Base-by-base conservation (phyloP, 2,797 vertebrate genomes). In the Sternotherus odoratus region DNA sequence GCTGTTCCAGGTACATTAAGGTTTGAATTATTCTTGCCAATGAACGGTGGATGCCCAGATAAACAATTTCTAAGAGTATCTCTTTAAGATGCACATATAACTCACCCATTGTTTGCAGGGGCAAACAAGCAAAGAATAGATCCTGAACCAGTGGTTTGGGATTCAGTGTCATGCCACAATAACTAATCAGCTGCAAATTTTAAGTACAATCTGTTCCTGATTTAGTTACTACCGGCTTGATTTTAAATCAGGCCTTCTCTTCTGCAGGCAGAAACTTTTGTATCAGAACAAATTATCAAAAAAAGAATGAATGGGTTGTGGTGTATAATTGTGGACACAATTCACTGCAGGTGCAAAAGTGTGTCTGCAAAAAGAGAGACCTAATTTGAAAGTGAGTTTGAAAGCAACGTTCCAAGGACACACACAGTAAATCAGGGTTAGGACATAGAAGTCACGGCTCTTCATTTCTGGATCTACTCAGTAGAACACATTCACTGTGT, bases 231-330 rank as follows among this genome's bases (percentile, higher is more conserved):
- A 69, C 12, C 26, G 24, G 43, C 72, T 90, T 91, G 95, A 91
- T 92, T 94, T 92, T 91, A 78, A 79, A 60, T 19, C 87, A 36
- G 66, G 54, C 94, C 82, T 46, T 46, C 8, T 30, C n/a, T 90
- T 90, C 50, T 84, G 79, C 91, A 74, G 7, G 30, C 53, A 0
- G 0, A 26, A 21, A 81, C 74, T 72, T 88, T 82, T 49, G 26
- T 39, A 36, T 2, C 2, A 5, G 69, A 2, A 13, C 36, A 26
- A 91, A 90, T 9, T 24, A 17, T 2, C 0, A 1, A 1, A n/a
- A 17, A 92, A 85, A 85, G 83, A 91, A 77, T 77, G 1, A 79
- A 60, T 51, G 74, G 23, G 50, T 83, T 15, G 72, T 92, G 82
- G 69, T 46, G 69, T 0, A 0, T 39, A 74, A 74, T 89, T 89